phyloP scores from a whole-genome alignment of 2,888 invertebrate genomes.

The Cactoblastis cactorum region DNA sequence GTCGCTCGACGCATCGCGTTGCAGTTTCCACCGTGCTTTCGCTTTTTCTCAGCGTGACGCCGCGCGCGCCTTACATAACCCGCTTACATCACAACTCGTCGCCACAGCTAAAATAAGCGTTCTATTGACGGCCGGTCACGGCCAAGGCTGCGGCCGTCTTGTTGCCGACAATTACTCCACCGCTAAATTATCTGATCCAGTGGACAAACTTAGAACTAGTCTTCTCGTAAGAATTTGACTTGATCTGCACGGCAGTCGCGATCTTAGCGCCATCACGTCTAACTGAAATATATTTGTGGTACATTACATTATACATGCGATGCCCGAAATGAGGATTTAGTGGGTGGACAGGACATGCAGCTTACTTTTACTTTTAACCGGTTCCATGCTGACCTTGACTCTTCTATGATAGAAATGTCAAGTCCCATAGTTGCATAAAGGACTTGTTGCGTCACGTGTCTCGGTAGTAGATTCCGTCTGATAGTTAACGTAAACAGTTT shows the following conservation, averaged over 20 bases:
- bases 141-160: constrained; percentile 71
- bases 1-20: constrained; percentile 29
- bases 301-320: constrained; percentile 49
- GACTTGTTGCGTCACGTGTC: constrained; percentile 21
- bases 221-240: neutral
- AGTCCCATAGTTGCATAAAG: constrained; percentile 14
- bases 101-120: constrained; percentile 72
- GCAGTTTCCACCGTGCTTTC: constrained; percentile 68
- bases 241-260: neutral
- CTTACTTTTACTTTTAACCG: constrained; percentile 76
- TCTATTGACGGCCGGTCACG: constrained; percentile 72
- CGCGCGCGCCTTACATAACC: constrained; percentile 61
- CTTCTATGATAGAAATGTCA: constrained; percentile 37
- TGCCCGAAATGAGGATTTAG: constrained; percentile 73
- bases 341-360: constrained; percentile 74
- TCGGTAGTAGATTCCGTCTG: constrained; percentile 18
- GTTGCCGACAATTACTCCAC: constrained; percentile 51
- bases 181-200: neutral
- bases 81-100: constrained; percentile 71
- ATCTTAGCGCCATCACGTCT: neutral
- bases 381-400: constrained; percentile 58
- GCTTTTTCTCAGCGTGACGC: constrained; percentile 61
- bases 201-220: neutral
- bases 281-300: neutral
- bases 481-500: constrained; percentile 42